phyloP scores from a whole-genome alignment of 2,797 vertebrate genomes.

The Dromococcyx pavoninus region DNA sequence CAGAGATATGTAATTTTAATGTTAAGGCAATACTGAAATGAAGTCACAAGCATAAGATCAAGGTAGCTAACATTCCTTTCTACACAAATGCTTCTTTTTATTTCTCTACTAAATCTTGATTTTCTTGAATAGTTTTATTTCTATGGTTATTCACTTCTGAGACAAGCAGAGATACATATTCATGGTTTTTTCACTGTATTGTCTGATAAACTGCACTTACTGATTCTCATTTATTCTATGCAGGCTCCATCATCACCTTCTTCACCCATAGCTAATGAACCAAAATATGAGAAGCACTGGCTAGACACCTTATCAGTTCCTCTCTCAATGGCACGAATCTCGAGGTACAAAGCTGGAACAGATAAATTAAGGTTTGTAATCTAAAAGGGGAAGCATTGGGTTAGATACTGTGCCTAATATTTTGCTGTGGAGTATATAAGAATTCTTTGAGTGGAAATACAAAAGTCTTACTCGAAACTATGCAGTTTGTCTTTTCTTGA shows the following conservation, averaged over 20 bases:
- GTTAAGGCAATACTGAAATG: background rate
- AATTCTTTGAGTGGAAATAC: background rate
- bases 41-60: background rate
- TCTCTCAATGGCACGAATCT: conserved; percentile 90
- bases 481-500: background rate
- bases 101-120: background rate
- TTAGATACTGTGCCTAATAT: background rate
- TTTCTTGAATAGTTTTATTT: background rate
- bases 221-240: conserved; percentile 76
- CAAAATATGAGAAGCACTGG: conserved; percentile 95
- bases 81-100: background rate
- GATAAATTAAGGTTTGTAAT: conserved; percentile 91
- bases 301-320: conserved; percentile 87
- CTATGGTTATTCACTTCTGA: conserved; percentile 5
- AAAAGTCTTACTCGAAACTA: background rate
- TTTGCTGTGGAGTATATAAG: background rate
- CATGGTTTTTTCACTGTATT: background rate
- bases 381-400: background rate
- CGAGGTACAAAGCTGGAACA: conserved; percentile 87
- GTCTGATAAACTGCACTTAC: conserved; percentile 38
- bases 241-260: conserved; percentile 88
- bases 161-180: conserved; percentile 29
- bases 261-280: conserved; percentile 87
- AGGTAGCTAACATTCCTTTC: background rate
- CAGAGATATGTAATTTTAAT: background rate